Base-by-base conservation (phyloP, 1,140 invertebrate species). In the Teleogryllus occipitalis region DNA sequence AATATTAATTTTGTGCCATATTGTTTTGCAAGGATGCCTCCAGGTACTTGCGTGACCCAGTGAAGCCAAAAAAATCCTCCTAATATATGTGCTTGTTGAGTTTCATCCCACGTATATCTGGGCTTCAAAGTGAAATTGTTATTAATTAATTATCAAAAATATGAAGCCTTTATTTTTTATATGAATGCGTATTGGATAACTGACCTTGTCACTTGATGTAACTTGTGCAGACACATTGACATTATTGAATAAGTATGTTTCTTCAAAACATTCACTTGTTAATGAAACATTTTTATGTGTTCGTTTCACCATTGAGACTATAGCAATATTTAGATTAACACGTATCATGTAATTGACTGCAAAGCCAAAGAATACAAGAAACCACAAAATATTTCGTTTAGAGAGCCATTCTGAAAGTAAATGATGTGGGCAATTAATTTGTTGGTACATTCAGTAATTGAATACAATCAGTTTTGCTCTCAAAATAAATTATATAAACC, bases 261-360 rank as follows among this genome's bases (percentile, higher is more conserved):
- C 54, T 65, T 65, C 18, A 0, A 65, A 65, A 65, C 54, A 65
- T 7, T 65, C 54, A 14, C 54, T 65, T 65, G 10, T 10, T 14
- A 65, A 65, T 65, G 54, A 14, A 14, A 65, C 18, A 65, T 65
- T 65, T 75, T 75, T 75, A 5, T n/a, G 74, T 75, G 14, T 75
- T 10, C 74, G 12, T 75, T 89, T 86, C 0, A 94, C 91, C 94
- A 96, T 96, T 21, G 93, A 91, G 12, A 96, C 93, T 80, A 96
- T 94, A 10, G 94, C 93, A n/a, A 96, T 92, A 83, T 94, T 95
- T 18, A 96, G 85, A 85, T 95, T 96, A 22, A 95, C 93, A 39
- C 95, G 87, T 78, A 96, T 87, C 87, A 95, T 93, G 83, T 96
- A 96, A 82, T 95, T 92, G 48, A 93, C 89, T 5, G 89, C 91